Conservation (phyloP, 2,888 invertebrate species). For the Tenodera sinensis region DNA sequence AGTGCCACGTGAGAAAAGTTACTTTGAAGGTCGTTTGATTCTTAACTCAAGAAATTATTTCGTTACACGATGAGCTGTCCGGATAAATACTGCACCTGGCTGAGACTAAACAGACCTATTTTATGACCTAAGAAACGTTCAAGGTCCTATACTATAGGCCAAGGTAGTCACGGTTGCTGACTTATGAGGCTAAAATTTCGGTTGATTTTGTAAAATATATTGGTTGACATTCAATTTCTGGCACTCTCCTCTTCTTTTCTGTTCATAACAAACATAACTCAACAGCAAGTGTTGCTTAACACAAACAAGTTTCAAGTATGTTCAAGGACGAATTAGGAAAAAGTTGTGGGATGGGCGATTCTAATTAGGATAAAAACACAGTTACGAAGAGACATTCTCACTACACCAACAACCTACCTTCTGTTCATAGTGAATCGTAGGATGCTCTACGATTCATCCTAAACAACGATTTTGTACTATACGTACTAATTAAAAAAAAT, state of each 20-base stretch:
- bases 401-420: too few relatives aligned
- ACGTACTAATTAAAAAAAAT: too few relatives aligned
- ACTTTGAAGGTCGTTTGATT: not conserved
- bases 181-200: not conserved
- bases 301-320: not conserved
- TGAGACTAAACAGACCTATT: not conserved
- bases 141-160: not conserved
- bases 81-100: not conserved
- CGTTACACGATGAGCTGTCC: not conserved
- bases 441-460: too few relatives aligned
- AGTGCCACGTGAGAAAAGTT: too few relatives aligned
- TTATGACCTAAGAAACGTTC: not conserved
- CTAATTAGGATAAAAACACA: too few relatives aligned
- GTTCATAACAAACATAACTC: not conserved
- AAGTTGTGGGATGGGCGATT: too few relatives aligned
- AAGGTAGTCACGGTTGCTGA: not conserved
- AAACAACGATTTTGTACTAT: too few relatives aligned
- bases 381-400: too few relatives aligned
- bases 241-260: not conserved
- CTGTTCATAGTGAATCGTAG: too few relatives aligned
- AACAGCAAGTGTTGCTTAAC: not conserved
- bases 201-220: not conserved
- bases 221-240: not conserved
- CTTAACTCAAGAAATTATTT: not conserved
- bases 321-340: not conserved